Evolutionary conservation across 2,113 vertebrate genomes (phyloP), one percentile per base, ranked within the genome.

Genomic region (Boulengeromyrus knoepffleri): DNA sequence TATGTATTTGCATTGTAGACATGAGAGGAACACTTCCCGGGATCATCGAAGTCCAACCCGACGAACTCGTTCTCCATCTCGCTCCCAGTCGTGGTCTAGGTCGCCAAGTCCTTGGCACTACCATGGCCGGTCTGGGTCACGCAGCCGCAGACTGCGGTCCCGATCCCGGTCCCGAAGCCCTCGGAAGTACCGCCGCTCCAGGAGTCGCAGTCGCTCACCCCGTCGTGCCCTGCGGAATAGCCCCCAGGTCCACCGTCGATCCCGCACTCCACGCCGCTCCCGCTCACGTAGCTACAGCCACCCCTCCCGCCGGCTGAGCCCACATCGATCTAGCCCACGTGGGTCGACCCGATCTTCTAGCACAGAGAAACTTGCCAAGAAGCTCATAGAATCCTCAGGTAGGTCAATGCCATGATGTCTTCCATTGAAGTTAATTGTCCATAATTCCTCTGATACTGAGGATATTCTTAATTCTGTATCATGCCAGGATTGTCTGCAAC

Each of bases 351-450:
- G 94, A 0, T 95, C 95, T 21, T 92, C 92, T 90, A 97, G 96
- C 77, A 92, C 90, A 19, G 96, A 96, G 8, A 94, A 94, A 87
- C 90, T 91, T 27, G 92, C 92, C 87, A 3, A 94, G 94, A 92
- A 94, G 93, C 90, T 93, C 90, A n/a, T 92, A 90, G n/a, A 95
- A 88, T 96, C 96, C 6, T 94, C 96, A 94, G 96, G 97, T 97
- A 93, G 74, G 56, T 88, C 31, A 15, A 19, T 70, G 36, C 85
- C 24, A 13, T 45, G 49, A 52, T 88, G 52, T 17, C 86, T 42
- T 36, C 36, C n/a, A 36, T 83, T 42, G 39, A 27, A 85, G 8
- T 5, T 21, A 47, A 12, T 39, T 46, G 6, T n/a, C 4, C 9
- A 3, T 42, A 36, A 5, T 58, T 88, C 53, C 17, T 88, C 21